These are phyloP conservation scores for Bettongia penicillata DNA, from an alignment of 2,113 vertebrate genomes.

Conservation along the genomic window DNA sequence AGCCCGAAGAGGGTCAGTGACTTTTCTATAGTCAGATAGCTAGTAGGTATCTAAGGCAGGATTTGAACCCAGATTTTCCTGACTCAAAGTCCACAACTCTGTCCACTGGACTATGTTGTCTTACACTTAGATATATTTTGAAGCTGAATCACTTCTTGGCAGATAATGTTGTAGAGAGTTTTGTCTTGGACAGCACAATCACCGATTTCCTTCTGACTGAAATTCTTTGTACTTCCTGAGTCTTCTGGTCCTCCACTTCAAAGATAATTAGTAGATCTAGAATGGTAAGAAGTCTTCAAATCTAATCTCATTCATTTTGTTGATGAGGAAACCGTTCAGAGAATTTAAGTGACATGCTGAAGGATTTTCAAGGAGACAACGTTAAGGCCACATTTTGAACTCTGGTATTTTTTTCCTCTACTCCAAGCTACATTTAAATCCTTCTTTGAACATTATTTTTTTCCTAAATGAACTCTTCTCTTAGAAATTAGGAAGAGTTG, in stretches of 20 bases:
- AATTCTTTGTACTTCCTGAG: neutral
- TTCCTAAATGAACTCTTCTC: neutral
- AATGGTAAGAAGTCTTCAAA: neutral
- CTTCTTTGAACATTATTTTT: neutral
- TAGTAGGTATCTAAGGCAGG: neutral
- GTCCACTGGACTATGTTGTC: neutral
- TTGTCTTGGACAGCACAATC: neutral
- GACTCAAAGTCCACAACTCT: neutral
- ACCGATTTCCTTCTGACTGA: neutral
- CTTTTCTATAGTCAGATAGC: neutral
- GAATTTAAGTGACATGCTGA: neutral
- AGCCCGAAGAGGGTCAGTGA: neutral
- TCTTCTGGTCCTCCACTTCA: neutral
- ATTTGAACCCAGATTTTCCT: neutral
- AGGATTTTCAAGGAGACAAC: neutral
- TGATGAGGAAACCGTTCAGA: neutral
- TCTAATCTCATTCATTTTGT: neutral
- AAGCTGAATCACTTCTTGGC: neutral
- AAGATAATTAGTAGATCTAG: neutral
- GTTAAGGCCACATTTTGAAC: neutral
- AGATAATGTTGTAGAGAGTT: neutral
- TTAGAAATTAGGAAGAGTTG: neutral
- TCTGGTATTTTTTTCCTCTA: neutral
- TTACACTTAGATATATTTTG: neutral
- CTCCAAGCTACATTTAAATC: neutral